Percentiles rank a stretch among this genome's conserved stretches.
Evolutionary conservation across 2,113 vertebrate species (phyloP).

Genomic region (Poicephalus meyeri): DNA sequence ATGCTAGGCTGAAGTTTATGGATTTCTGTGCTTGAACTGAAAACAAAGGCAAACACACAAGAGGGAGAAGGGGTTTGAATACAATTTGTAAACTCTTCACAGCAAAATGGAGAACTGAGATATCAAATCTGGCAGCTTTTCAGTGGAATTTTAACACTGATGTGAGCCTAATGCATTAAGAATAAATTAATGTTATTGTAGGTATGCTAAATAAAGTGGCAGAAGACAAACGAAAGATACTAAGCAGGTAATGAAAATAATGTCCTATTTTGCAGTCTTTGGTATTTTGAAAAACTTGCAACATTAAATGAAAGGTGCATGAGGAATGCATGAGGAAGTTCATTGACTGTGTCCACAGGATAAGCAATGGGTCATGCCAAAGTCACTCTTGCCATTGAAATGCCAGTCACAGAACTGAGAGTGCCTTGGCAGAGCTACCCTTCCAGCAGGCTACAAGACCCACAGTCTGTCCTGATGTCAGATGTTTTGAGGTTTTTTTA

Average conservation of each 20-base stretch:
- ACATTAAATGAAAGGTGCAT: not conserved
- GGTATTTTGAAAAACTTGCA: not conserved
- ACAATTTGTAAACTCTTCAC: not conserved
- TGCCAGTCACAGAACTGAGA: not conserved
- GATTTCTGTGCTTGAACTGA: not conserved
- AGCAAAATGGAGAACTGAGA: not conserved
- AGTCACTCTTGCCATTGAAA: not conserved
- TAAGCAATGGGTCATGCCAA: not conserved
- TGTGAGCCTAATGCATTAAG: not conserved
- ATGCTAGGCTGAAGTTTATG: not conserved
- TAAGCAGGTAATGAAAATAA: not conserved
- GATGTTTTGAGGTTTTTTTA: not conserved
- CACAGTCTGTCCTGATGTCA: not conserved
- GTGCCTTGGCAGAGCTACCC: not conserved
- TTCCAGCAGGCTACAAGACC: not conserved
- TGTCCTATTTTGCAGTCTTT: not conserved
- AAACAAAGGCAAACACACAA: not conserved
- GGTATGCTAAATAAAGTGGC: not conserved
- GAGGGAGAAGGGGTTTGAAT: not conserved
- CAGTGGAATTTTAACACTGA: not conserved
- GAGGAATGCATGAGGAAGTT: not conserved
- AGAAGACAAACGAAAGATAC: not conserved
- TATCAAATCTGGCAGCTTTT: not conserved
- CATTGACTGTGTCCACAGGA: not conserved
- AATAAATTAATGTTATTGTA: not conserved